Conservation (phyloP, 2,113 vertebrate genomes). For the Corvus hawaiiensis region DNA sequence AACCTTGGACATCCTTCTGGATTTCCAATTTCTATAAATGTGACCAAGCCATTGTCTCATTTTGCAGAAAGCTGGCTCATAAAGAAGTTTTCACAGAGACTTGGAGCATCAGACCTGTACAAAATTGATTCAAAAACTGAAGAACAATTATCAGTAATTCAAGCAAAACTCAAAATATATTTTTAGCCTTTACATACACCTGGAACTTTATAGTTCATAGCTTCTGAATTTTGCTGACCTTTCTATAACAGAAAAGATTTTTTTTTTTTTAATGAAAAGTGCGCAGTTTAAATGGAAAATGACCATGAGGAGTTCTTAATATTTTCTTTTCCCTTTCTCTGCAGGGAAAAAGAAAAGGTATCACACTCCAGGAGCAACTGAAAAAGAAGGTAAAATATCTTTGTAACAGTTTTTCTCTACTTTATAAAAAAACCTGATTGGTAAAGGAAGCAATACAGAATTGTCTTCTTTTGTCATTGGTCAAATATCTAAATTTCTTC, state of each 20-base stretch:
- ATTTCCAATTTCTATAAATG: neutral
- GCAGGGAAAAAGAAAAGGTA: neutral
- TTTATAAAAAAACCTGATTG: neutral
- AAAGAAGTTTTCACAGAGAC: neutral
- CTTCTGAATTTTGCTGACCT: neutral
- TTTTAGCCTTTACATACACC: neutral
- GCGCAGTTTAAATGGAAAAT: neutral
- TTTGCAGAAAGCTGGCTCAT: neutral
- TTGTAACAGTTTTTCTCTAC: neutral
- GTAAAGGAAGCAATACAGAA: neutral
- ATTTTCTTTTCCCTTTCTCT: neutral
- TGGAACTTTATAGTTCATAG: neutral
- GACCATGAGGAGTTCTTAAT: slow-evolving; percentile 2
- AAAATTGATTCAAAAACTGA: neutral
- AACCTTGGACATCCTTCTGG: neutral
- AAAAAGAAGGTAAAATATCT: neutral
- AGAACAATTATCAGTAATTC: neutral
- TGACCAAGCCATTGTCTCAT: neutral
- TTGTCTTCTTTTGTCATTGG: neutral
- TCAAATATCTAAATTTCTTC: neutral
- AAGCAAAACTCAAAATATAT: neutral
- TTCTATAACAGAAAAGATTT: neutral
- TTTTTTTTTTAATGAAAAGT: neutral
- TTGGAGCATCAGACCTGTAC: neutral
- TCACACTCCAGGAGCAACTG: neutral